These are phyloP conservation scores for Prostheceraeus crozeri DNA, from an alignment of 2,888 invertebrate species.

Conservation along the genomic window DNA sequence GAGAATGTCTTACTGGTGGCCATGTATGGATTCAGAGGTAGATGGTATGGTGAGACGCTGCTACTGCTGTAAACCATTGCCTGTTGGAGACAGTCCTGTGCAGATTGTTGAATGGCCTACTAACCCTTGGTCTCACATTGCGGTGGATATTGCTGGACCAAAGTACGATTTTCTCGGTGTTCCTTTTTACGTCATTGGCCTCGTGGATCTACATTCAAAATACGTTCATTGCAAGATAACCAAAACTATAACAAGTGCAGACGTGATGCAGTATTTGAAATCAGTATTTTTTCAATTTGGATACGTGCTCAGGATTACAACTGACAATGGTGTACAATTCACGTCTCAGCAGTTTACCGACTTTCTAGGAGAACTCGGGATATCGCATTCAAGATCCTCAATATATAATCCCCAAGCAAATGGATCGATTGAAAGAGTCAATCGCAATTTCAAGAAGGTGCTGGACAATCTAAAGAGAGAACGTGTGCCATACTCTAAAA, in stretches of 20 bases:
- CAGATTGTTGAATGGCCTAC: conserved; percentile 15
- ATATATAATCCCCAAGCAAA: conserved; percentile 31
- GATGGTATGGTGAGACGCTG: no score
- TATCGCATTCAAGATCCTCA: conserved; percentile 23
- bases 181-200: conserved; percentile 29
- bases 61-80: no score
- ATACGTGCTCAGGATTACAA: conserved; percentile 1
- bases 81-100: no score
- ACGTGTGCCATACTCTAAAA: neutral
- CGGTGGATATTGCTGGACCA: conserved; percentile 28
- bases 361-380: conserved; percentile 27
- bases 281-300: conserved; percentile 15
- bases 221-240: conserved; percentile 23
- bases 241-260: conserved; percentile 15
- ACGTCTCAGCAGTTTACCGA: conserved; percentile 19
- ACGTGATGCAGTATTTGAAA: conserved; percentile 6
- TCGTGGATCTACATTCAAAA: conserved; percentile 15
- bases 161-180: neutral
- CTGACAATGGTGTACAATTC: conserved; percentile 29
- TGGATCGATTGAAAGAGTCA: conserved; percentile 24
- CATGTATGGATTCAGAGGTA: no score
- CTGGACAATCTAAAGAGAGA: neutral
- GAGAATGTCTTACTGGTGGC: no score
- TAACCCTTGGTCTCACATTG: conserved; percentile 9
- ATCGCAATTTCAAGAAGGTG: conserved; percentile 16